Percentiles rank a stretch among this genome's conserved stretches.
These are phyloP conservation scores for Chloroclystis v-ata DNA, from an alignment of 2,888 invertebrate species.

Conservation along the genomic window DNA sequence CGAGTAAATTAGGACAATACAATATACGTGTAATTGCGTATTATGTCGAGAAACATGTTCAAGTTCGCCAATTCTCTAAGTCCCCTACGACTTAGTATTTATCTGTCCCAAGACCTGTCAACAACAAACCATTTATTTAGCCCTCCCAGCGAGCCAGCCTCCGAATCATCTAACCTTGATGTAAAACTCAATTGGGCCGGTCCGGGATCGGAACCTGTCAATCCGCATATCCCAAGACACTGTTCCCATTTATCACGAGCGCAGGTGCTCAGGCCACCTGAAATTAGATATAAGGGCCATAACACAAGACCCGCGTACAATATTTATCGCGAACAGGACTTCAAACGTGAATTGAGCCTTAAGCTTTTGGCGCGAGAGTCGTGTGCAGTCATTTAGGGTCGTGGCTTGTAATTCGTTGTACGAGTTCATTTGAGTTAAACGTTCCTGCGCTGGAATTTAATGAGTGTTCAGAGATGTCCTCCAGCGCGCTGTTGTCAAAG, in stretches of 20 bases:
- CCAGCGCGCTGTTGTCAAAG: no score
- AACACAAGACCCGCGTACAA: constrained; percentile 32
- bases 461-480: constrained; percentile 20
- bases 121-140: constrained; percentile 1
- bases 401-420: constrained; percentile 36
- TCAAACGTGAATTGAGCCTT: constrained; percentile 3
- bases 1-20: no score
- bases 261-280: constrained; percentile 46
- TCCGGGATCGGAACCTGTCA: constrained; percentile 21
- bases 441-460: constrained; percentile 24
- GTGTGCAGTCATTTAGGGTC: constrained; percentile 19
- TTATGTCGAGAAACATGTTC: no score
- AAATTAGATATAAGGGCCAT: constrained; percentile 40
- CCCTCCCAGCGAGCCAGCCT: background rate
- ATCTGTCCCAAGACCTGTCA: no score
- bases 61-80: no score
- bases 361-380: background rate
- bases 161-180: constrained; percentile 4
- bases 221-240: constrained; percentile 32
- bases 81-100: no score
- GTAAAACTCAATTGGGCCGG: constrained; percentile 13
- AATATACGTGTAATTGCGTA: no score
- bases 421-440: constrained; percentile 39
- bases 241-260: constrained; percentile 40
- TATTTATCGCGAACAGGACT: constrained; percentile 22